phyloP scores from a whole-genome alignment of 2,888 invertebrate species.

The Cerastis rubricosa region DNA sequence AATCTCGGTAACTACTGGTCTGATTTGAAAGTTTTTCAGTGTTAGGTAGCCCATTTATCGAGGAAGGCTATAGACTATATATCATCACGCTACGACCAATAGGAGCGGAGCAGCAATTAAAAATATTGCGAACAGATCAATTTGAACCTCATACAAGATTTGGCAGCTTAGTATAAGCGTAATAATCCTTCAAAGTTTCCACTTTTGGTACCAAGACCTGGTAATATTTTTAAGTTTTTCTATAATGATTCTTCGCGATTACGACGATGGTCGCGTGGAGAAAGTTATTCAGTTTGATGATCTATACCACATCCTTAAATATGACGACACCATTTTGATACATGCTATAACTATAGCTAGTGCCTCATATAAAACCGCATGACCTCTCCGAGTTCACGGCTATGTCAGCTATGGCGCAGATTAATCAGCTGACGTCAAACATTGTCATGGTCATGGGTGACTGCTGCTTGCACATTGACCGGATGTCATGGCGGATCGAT shows the following conservation, averaged over 20 bases:
- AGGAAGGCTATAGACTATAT: too few species aligned
- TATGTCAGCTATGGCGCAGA: constrained; percentile 2
- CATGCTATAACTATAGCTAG: not conserved
- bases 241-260: too few species aligned
- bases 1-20: too few species aligned
- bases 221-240: too few species aligned
- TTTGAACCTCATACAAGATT: not conserved
- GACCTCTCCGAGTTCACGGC: constrained; percentile 40
- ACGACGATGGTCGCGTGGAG: not conserved
- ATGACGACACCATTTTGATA: not conserved
- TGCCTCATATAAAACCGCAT: not conserved
- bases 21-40: too few species aligned
- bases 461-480: constrained; percentile 28
- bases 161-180: too few species aligned
- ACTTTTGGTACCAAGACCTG: too few species aligned
- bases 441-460: constrained; percentile 20
- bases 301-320: not conserved
- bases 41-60: too few species aligned
- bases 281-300: not conserved
- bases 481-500: constrained; percentile 32
- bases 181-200: too few species aligned
- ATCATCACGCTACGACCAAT: too few species aligned
- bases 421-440: constrained; percentile 43
- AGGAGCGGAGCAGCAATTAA: too few species aligned
- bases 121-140: too few species aligned